Conservation (phyloP, 53 echinoderm and acorn worm species). For the Paracentrotus lividus region DNA sequence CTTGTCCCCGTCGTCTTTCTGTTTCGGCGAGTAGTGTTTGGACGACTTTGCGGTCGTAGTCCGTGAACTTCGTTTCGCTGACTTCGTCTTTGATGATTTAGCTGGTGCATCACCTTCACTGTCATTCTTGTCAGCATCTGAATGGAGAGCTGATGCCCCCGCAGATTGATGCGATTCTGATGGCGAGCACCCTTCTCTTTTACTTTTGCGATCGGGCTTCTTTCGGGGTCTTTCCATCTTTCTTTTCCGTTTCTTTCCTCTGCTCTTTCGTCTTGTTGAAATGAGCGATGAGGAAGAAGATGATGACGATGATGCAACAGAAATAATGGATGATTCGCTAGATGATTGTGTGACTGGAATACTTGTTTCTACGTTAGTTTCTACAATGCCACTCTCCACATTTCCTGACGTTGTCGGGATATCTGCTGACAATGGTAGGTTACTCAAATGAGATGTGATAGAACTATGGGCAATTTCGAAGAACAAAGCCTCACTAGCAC, state of each 20-base stretch:
- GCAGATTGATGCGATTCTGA: not conserved
- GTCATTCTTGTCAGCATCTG: not conserved
- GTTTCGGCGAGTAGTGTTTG: no score
- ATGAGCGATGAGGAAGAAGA: not conserved
- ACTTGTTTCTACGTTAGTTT: not conserved
- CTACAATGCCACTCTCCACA: not conserved
- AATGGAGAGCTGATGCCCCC: not conserved
- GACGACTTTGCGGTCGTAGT: not conserved
- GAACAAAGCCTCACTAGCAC: not conserved
- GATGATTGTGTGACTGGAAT: not conserved
- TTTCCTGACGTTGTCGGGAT: not conserved
- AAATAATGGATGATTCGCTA: conserved; percentile 19
- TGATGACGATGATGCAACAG: not conserved
- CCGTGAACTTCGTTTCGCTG: not conserved
- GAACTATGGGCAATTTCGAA: not conserved
- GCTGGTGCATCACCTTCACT: conserved; percentile 9
- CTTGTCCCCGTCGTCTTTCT: not conserved
- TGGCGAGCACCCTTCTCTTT: not conserved
- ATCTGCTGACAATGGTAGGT: not conserved
- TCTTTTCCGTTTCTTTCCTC: conserved; percentile 27
- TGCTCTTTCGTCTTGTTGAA: not conserved
- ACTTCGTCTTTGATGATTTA: not conserved
- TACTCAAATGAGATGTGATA: not conserved
- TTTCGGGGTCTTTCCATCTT: not conserved
- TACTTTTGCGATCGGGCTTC: not conserved